These are phyloP conservation scores for Ophioninae sp. DNA, from an alignment of 2,888 invertebrate species.

Conservation along the genomic window DNA sequence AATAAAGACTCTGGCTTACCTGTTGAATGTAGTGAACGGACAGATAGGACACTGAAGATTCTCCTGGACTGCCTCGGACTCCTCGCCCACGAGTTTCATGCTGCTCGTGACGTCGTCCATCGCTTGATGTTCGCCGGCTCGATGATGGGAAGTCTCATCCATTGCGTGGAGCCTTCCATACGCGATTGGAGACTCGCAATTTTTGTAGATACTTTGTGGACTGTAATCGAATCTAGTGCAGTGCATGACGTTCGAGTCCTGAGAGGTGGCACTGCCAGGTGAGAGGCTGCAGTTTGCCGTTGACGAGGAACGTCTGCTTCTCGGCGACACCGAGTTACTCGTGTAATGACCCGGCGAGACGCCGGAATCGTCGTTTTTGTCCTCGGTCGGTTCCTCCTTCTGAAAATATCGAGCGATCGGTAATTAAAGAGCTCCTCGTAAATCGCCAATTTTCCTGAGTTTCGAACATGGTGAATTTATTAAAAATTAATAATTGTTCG, in stretches of 20 bases:
- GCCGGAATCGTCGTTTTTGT: conserved; percentile 76
- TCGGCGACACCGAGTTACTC: conserved; percentile 71
- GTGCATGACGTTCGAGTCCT: conserved; percentile 67
- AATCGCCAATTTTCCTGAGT: background rate
- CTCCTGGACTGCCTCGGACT: conserved; percentile 58
- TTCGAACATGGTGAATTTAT: background rate
- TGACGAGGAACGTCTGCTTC: conserved; percentile 69
- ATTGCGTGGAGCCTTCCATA: conserved; percentile 53
- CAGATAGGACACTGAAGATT: conserved; percentile 82
- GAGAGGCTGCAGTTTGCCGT: conserved; percentile 68
- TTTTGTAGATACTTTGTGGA: conserved; percentile 65
- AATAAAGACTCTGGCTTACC: conserved; percentile 69
- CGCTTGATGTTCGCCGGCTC: conserved; percentile 58
- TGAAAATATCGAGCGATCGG: conserved; percentile 44
- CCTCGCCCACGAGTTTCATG: conserved; percentile 59
- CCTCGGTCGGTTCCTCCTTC: conserved; percentile 66
- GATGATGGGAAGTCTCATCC: conserved; percentile 56
- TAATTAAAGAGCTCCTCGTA: background rate
- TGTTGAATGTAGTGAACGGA: conserved; percentile 80
- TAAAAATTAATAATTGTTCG: no score
- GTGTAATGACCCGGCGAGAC: conserved; percentile 77
- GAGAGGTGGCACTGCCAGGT: conserved; percentile 69
- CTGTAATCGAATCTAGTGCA: conserved; percentile 65
- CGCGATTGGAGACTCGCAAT: conserved; percentile 56
- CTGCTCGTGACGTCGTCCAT: conserved; percentile 63